Evolutionary conservation across 2,113 vertebrate genomes (phyloP).

Genomic region (Onychostruthus taczanowskii): DNA sequence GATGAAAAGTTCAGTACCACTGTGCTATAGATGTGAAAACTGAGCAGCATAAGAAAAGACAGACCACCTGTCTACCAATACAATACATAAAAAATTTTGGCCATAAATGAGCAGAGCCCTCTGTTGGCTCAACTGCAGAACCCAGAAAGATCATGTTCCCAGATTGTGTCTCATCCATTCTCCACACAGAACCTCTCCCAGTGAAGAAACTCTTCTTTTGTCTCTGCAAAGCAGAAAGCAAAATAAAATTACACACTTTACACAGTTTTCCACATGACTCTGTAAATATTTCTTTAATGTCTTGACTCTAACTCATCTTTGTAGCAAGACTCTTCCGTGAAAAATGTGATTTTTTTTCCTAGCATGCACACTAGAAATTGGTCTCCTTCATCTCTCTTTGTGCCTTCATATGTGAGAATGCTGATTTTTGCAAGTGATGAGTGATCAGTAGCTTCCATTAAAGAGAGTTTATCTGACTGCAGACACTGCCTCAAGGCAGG

Average conservation of each 20-base stretch:
- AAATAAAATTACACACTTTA: background rate
- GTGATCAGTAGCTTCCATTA: background rate
- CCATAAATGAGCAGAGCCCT: background rate
- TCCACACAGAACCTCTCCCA: background rate
- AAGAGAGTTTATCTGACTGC: background rate
- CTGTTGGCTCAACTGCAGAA: background rate
- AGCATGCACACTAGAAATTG: background rate
- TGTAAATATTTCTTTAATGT: background rate
- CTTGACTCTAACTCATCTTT: background rate
- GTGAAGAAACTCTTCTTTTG: background rate
- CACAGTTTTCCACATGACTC: background rate
- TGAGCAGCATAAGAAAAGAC: background rate
- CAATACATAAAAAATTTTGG: background rate
- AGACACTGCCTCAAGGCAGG: background rate
- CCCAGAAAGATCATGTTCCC: background rate
- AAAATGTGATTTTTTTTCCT: background rate
- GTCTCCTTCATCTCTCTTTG: background rate
- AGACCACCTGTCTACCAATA: background rate
- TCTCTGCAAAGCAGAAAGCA: background rate
- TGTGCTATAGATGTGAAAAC: background rate
- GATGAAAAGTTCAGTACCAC: background rate
- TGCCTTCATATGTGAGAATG: background rate
- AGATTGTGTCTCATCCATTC: background rate
- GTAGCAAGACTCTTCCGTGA: background rate
- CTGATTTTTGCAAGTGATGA: background rate